Evolutionary conservation across 2,797 vertebrate genomes (phyloP).

Genomic region (Sphenodon punctatus): DNA sequence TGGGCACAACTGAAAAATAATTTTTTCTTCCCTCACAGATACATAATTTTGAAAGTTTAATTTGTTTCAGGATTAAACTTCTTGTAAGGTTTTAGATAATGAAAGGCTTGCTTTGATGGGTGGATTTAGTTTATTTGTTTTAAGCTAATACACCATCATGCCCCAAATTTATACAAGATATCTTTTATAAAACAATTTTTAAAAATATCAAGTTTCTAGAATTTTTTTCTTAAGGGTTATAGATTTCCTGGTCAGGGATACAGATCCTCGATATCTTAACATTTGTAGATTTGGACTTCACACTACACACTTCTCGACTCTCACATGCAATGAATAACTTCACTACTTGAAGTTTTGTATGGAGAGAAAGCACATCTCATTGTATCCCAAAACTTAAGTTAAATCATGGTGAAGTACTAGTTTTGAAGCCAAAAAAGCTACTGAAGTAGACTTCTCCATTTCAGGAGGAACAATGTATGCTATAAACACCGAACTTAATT

Average conservation of each 20-base stretch:
- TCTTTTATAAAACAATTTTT: background rate
- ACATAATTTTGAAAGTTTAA: background rate
- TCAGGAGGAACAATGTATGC: background rate
- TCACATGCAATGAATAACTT: constrained; percentile 7
- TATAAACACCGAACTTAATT: no score
- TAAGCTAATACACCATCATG: background rate
- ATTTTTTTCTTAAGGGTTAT: no score
- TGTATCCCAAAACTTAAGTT: constrained; percentile 18
- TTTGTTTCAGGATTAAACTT: background rate
- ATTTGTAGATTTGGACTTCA: background rate
- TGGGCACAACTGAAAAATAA: background rate
- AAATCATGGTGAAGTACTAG: constrained; percentile 1
- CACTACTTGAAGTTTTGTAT: constrained; percentile 10
- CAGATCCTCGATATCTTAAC: background rate
- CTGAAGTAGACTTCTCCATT: background rate
- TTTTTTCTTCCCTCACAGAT: background rate
- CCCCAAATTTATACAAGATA: background rate
- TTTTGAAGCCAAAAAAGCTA: constrained; percentile 2
- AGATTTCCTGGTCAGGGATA: background rate
- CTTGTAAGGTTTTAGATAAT: background rate
- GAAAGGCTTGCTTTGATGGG: background rate
- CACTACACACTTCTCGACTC: constrained; percentile 2
- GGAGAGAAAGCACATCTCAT: background rate
- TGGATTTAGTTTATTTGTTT: background rate
- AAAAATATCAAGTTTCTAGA: background rate